These are phyloP conservation scores for Campoletis sonorensis DNA, from an alignment of 1,140 invertebrate genomes.

Conservation along the genomic window DNA sequence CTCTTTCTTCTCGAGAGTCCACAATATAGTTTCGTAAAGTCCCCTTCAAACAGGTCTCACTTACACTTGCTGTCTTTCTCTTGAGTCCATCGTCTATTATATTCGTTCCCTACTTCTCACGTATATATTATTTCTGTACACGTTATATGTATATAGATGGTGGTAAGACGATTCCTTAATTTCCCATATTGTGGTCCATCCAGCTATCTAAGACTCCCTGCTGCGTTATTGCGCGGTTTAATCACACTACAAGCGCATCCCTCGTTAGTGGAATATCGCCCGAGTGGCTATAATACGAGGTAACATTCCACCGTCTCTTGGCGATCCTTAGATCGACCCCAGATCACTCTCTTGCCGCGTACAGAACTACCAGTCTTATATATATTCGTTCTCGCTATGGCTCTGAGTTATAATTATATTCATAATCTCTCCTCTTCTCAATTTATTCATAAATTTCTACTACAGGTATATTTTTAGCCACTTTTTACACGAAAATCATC, in stretches of 20 bases:
- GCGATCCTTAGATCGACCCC: conserved; percentile 26
- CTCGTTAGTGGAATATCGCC: conserved; percentile 72
- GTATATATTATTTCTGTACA: background rate
- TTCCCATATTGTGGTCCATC: conserved; percentile 66
- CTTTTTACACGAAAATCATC: too few relatives aligned
- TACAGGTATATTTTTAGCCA: too few relatives aligned
- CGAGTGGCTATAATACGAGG: conserved; percentile 69
- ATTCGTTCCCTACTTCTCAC: conserved; percentile 45
- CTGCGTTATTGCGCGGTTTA: conserved; percentile 71
- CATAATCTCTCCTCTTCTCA: too few relatives aligned
- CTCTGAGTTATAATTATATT: too few relatives aligned
- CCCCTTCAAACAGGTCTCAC: conserved; percentile 50
- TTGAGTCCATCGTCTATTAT: conserved; percentile 17
- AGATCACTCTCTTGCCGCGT: background rate
- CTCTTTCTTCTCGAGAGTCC: conserved; percentile 15
- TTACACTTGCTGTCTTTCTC: conserved; percentile 54
- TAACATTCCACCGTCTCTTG: conserved; percentile 64
- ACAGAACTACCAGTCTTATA: background rate
- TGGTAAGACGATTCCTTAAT: conserved; percentile 66
- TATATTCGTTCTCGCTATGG: background rate
- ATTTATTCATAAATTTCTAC: too few relatives aligned
- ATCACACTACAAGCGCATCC: conserved; percentile 71
- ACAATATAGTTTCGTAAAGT: conserved; percentile 47
- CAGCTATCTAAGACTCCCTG: conserved; percentile 63
- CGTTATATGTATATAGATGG: conserved; percentile 4